Evolutionary conservation across 2,888 invertebrate species (phyloP), one percentile per base, ranked within the genome.

Genomic region (Acleris literana): DNA sequence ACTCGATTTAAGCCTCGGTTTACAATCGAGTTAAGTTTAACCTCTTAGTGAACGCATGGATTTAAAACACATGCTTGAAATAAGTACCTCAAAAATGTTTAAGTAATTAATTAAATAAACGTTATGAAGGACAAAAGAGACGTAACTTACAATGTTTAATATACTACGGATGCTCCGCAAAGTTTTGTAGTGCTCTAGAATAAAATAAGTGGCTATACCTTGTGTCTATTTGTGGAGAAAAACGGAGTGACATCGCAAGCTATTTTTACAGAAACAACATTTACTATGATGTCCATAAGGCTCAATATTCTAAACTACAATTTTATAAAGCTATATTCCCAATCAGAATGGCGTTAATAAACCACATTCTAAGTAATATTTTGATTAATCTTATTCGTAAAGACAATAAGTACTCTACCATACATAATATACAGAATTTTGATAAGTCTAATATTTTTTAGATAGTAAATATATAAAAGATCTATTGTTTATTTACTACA

Each of bases 261-360:
- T 77, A 79, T 78, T 71, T 78, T 72, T 77, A 79, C 75, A 75
- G 74, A 81, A 78, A 82, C 78, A 83, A 80, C 80, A 80, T 75
- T 63, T 57, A 71, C 76, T 80, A 78, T 72, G 71, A 79, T 80
- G 75, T 84, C 82, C 80, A 80, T 85, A 87, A 86, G 86, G 84
- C 86, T 85, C 78, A 76, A 77, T 84, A 86, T 79, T 74, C 84
- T 88, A 84, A 76, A 76, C 92, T 92, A 92, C 88, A 80, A 77
- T 76, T 93, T 94, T 86, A 94, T 94, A 94, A 94, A 94, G 94
- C 94, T 94, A 94, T 94, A 93, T 93, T 92, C 94, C 94, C 94
- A 93, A 90, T 86, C 73, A 82, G 82, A 86, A 85, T 85, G 84
- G 86, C 84, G 75, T 80, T 72, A 78, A 82, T 83, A 78, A 74